Evolutionary conservation across 2,797 vertebrate species (phyloP).

Genomic region (Pteronotus mesoamericanus): DNA sequence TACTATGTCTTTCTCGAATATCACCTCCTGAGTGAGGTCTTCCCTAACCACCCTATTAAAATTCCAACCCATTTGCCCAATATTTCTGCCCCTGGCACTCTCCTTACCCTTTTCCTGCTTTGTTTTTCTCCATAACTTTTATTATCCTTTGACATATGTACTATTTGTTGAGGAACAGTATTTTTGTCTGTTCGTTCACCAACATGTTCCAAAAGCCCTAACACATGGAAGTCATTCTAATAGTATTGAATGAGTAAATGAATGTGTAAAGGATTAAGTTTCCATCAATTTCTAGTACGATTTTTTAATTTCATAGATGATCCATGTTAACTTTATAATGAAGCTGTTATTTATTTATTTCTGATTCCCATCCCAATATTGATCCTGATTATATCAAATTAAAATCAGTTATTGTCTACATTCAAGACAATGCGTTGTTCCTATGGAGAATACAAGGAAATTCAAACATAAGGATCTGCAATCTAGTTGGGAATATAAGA

Average conservation of each 20-base stretch:
- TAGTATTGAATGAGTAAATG: neutral
- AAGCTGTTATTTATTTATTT: slow-evolving; percentile 5
- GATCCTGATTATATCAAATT: neutral
- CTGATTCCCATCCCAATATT: neutral
- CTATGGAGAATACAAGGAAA: neutral
- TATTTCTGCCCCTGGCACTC: neutral
- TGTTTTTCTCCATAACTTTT: neutral
- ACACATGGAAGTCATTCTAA: neutral
- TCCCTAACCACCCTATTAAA: neutral
- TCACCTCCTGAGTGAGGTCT: neutral
- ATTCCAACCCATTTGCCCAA: neutral
- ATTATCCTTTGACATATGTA: neutral
- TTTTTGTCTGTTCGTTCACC: neutral
- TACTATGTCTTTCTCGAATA: neutral
- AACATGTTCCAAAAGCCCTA: neutral
- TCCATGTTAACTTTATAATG: neutral
- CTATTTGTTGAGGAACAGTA: neutral
- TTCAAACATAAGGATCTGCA: neutral
- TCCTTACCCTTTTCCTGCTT: neutral
- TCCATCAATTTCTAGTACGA: neutral
- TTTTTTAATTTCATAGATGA: neutral
- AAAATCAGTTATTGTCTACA: neutral
- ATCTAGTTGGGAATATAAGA: neutral
- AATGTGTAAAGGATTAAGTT: neutral
- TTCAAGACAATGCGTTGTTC: neutral